Base-by-base conservation (phyloP, 1,140 invertebrate species). In the Melitaea cinxia region DNA sequence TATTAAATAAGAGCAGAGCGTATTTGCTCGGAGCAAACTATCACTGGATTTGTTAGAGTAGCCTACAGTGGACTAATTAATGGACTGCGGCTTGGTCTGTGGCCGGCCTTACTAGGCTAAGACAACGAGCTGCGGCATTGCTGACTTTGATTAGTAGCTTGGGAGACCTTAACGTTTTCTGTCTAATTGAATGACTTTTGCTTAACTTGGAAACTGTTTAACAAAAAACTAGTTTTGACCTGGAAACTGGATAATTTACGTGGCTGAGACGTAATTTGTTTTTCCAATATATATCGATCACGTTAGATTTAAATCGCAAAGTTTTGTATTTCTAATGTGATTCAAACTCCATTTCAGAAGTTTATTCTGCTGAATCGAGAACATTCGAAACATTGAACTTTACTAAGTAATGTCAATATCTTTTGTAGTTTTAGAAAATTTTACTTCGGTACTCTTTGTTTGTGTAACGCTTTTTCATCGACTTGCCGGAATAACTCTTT, bases 21-120 rank as follows among this genome's bases (percentile, higher is more conserved):
- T 59, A 59, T 50, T 59, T 59, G 57, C 17, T 50, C 45, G 26
- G 19, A 47, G 42, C 10, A 58, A 47, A 47, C 55, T 28, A 30
- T 58, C 55, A 26, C 23, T 26, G 57, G 57, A 49, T 59, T 59
- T 50, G 45, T 59, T 49, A 49, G 23, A 24, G 17, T 33, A 28
- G 28, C 35, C 19, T 24, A 35, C 42, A 30, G 42, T 24, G 6
- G 42, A 47, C 21, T 59, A 59, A 59, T 50, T 50, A 59, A 59
- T 59, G 57, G 28, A 33, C 26, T 23, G 42, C 24, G 10, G 57
- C 23, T 59, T 35, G 28, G 57, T 59, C 42, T 33, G 26, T 33
- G 57, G 57, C 10, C 57, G 26, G 52, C 12, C 33, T 35, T 54
- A 47, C 17, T 7, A 47, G 52, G 30, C n/a, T 54, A 54, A 54